Conservation (phyloP, 1,140 invertebrate genomes). For the Ceratoteleas bidentatus region DNA sequence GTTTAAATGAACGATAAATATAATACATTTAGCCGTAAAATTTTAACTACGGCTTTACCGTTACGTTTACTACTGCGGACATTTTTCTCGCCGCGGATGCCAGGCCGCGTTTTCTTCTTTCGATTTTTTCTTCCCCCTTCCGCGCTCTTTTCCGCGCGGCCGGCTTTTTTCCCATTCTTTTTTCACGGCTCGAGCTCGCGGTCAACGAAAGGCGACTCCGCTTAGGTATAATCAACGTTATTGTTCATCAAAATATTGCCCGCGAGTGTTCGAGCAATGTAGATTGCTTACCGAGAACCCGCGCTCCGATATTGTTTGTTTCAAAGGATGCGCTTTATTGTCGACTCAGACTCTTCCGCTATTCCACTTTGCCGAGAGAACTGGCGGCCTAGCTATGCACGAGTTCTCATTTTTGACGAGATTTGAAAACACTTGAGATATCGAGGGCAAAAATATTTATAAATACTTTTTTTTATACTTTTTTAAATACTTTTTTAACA, state of each 20-base stretch:
- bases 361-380: conserved; percentile 19
- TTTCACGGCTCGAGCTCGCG: conserved; percentile 52
- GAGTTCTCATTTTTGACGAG: too few relatives aligned
- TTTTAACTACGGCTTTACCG: conserved; percentile 62
- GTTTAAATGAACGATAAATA: conserved; percentile 66
- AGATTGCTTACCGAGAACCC: conserved; percentile 63
- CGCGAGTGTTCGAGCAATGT: conserved; percentile 58
- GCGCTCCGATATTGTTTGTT: conserved; percentile 42
- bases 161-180: conserved; percentile 33
- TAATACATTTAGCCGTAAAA: conserved; percentile 65
- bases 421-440: too few relatives aligned
- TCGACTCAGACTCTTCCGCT: conserved; percentile 30
- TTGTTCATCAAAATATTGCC: conserved; percentile 62
- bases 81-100: conserved; percentile 49
- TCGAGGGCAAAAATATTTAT: too few relatives aligned
- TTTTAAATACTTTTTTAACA: too few relatives aligned
- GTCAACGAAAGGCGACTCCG: conserved; percentile 60
- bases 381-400: too few relatives aligned
- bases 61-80: conserved; percentile 61
- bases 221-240: conserved; percentile 63
- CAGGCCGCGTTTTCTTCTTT: conserved; percentile 33
- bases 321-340: conserved; percentile 53
- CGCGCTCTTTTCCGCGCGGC: neutral
- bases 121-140: neutral
- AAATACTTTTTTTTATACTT: too few relatives aligned